These are phyloP conservation scores for Pycnonotus jocosus DNA, from an alignment of 2,113 vertebrate genomes.

Conservation along the genomic window DNA sequence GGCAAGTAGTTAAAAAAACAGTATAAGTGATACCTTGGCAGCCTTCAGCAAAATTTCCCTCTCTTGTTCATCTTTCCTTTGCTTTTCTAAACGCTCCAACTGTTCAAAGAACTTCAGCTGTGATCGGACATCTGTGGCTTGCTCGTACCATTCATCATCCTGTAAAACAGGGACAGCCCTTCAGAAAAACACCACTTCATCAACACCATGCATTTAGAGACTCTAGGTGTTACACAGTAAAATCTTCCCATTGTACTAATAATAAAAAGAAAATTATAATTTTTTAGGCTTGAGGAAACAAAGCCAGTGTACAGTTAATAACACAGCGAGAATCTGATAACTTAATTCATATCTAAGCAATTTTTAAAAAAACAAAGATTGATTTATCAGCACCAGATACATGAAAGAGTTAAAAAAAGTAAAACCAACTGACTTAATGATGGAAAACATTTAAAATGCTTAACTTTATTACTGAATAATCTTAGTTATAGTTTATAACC, in stretches of 20 bases:
- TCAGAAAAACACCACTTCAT: neutral
- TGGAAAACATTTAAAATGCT: neutral
- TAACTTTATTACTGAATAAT: neutral
- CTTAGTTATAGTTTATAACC: neutral
- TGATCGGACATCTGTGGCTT: constrained; percentile 80
- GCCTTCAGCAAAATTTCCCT: constrained; percentile 86
- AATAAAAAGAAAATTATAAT: neutral
- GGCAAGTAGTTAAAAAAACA: neutral
- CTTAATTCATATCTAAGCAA: neutral
- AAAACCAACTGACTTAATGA: neutral
- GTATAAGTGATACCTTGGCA: constrained; percentile 76
- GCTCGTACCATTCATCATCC: constrained; percentile 83
- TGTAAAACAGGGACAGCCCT: constrained; percentile 19
- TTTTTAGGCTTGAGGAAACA: neutral
- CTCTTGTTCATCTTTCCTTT: constrained; percentile 87
- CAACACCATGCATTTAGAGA: neutral
- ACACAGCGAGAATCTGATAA: neutral
- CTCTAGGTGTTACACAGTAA: neutral
- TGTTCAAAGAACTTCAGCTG: constrained; percentile 89
- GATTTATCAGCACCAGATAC: neutral
- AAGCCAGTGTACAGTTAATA: neutral
- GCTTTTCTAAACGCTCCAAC: constrained; percentile 86
- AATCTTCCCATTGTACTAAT: neutral
- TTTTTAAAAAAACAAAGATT: neutral
- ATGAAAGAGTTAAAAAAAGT: neutral